phyloP scores from a whole-genome alignment of 2,797 vertebrate species.

The Xiphorhynchus erythropygius region DNA sequence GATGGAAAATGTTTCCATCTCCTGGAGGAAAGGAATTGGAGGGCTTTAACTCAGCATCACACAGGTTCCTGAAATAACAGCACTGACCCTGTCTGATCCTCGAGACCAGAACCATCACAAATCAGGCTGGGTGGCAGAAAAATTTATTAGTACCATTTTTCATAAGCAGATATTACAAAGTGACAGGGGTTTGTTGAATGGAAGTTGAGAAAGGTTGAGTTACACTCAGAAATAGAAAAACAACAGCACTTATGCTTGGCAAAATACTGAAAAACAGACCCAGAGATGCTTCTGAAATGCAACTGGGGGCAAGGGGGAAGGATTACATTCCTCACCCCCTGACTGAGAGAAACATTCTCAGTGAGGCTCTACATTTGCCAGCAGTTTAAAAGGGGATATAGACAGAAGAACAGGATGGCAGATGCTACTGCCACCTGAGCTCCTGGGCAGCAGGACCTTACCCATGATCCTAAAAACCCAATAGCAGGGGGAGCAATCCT shows the following conservation, averaged over 20 bases:
- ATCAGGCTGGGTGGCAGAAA: neutral
- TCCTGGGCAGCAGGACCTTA: neutral
- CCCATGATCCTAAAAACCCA: rapidly evolving
- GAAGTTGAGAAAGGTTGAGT: neutral
- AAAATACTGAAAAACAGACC: rapidly evolving
- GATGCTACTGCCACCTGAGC: neutral
- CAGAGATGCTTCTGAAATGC: neutral
- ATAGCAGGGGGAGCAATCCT: neutral
- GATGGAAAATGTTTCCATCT: neutral
- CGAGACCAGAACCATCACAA: neutral
- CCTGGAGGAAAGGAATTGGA: neutral
- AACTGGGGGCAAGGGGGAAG: no score
- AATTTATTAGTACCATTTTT: neutral
- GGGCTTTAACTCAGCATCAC: neutral
- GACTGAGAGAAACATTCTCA: neutral
- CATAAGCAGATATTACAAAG: neutral
- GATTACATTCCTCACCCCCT: neutral
- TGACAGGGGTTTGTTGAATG: neutral
- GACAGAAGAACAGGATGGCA: neutral
- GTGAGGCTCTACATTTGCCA: neutral
- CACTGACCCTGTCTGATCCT: neutral
- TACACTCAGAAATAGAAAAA: neutral
- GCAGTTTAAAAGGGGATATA: neutral
- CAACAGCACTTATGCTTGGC: neutral
- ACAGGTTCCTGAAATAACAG: neutral